Conservation (phyloP, 1,140 invertebrate genomes). For the Oreohelix idahoensis region DNA sequence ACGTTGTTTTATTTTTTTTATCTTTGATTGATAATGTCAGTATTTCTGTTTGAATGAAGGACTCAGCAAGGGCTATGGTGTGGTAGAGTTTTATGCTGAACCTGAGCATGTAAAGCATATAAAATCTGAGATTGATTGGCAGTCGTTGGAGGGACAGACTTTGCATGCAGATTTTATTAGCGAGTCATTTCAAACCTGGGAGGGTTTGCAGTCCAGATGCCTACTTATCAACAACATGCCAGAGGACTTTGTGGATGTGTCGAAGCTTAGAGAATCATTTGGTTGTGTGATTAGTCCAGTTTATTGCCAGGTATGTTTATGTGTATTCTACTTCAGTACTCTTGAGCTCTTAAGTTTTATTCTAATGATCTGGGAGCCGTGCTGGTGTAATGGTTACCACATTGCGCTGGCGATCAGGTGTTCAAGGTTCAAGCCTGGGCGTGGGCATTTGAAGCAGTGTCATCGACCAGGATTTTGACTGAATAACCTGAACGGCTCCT, state of each 20-base stretch:
- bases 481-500: too few relatives aligned
- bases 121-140: slow-evolving; percentile 74
- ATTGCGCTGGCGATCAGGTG: too few relatives aligned
- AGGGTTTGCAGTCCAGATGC: slow-evolving; percentile 77
- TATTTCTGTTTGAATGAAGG: slow-evolving; percentile 49
- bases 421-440: too few relatives aligned
- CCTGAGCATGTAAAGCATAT: slow-evolving; percentile 70
- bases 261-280: slow-evolving; percentile 76
- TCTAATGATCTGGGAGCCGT: too few relatives aligned
- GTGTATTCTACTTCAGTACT: too few relatives aligned
- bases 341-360: too few relatives aligned
- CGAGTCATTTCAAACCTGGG: slow-evolving; percentile 67
- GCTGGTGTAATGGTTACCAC: too few relatives aligned
- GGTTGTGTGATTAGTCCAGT: slow-evolving; percentile 75
- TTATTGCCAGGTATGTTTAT: slow-evolving; percentile 76
- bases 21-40: neutral
- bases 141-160: slow-evolving; percentile 68
- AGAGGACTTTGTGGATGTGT: slow-evolving; percentile 76
- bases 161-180: slow-evolving; percentile 75
- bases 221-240: slow-evolving; percentile 76
- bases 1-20: too few relatives aligned
- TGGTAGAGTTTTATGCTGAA: slow-evolving; percentile 76
- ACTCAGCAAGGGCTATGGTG: slow-evolving; percentile 78
- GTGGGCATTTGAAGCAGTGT: too few relatives aligned
- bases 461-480: too few relatives aligned